Evolutionary conservation across 2,113 vertebrate species (phyloP), one percentile per base, ranked within the genome.

Genomic region (Indri indri): DNA sequence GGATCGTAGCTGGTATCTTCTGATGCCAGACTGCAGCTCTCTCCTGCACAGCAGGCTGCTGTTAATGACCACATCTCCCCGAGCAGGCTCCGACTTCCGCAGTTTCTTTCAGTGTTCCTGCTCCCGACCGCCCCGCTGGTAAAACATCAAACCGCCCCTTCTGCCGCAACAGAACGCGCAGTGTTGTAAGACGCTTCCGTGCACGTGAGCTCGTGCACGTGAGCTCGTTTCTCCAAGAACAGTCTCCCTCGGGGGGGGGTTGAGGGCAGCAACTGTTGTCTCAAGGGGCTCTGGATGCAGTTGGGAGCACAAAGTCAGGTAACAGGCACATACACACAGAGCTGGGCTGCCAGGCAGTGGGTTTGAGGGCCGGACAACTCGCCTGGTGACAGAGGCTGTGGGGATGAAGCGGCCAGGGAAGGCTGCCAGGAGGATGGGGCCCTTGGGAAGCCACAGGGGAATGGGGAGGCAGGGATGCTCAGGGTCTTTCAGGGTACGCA

Each of bases 151-250:
- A 37, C 12, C 47, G 50, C 9, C 40, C 45, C 50, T 57, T 63
- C 70, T 2, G 8, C 34, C 27, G 25, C 4, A 6, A 50, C 7
- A 50, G 80, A 34, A 40, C 68, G 47, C 2, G 0, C 63, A n/a
- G 45, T 30, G 2, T 59, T 73, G 8, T 59, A n/a, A 4, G 34
- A 32, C 10, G 27, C 86, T 94, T 93, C 71, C 20, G 17, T 17
- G 23, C 25, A 13, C 0, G 0, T 2, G 57, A 94, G 37, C 30
- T 83, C 80, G 8, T 32, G 23, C 25, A 13, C 0, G 0, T 2
- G 57, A 94, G 37, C 30, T 83, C 80, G 8, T 32, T 79, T 37
- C 70, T 32, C 5, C 0, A 50, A 85, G 88, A 86, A 52, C 63
- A 8, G 25, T 8, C 27, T 79, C 23, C 10, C 54, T 76, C 34